A percentile compares a stretch with the other conserved stretches of the same genome.
phyloP scores from a whole-genome alignment of 2,888 invertebrate genomes.

The Leptopilina syphax region DNA sequence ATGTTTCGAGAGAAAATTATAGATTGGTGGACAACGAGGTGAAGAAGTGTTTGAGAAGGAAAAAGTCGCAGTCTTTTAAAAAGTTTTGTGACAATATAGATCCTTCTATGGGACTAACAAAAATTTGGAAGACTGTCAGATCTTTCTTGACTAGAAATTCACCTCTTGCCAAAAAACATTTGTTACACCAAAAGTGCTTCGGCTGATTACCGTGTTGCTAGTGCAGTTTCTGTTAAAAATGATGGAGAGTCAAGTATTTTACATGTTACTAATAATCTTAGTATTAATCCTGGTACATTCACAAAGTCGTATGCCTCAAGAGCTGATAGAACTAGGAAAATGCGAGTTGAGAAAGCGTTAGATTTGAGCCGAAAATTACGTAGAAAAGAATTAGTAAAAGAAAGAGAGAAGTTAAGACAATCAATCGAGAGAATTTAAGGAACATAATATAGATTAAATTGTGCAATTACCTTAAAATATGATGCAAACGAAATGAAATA shows the following conservation, averaged over 20 bases:
- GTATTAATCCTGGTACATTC: constrained; percentile 38
- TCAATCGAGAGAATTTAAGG: constrained; percentile 46
- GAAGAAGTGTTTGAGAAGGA: background rate
- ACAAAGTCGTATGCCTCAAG: constrained; percentile 23
- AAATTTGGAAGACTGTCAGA: background rate
- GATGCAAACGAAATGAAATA: constrained; percentile 18
- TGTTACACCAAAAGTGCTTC: constrained; percentile 43
- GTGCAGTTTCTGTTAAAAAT: constrained; percentile 43
- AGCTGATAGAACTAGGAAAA: constrained; percentile 21
- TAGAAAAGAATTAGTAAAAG: constrained; percentile 9
- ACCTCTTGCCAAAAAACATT: constrained; percentile 46
- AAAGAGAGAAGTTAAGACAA: constrained; percentile 41
- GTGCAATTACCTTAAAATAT: constrained; percentile 48
- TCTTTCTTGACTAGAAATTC: background rate
- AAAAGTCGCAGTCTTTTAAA: background rate
- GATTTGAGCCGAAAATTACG: constrained; percentile 17
- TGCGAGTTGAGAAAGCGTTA: constrained; percentile 6
- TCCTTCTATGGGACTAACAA: background rate
- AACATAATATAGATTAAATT: constrained; percentile 54
- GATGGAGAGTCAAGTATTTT: constrained; percentile 38
- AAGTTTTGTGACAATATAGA: background rate
- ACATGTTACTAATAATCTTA: background rate
- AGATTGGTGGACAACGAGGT: background rate
- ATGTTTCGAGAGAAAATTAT: too few relatives aligned
- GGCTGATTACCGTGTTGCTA: constrained; percentile 40